These are phyloP conservation scores for Muntiacus muntjak DNA, from an alignment of 2,113 vertebrate genomes.

Conservation along the genomic window DNA sequence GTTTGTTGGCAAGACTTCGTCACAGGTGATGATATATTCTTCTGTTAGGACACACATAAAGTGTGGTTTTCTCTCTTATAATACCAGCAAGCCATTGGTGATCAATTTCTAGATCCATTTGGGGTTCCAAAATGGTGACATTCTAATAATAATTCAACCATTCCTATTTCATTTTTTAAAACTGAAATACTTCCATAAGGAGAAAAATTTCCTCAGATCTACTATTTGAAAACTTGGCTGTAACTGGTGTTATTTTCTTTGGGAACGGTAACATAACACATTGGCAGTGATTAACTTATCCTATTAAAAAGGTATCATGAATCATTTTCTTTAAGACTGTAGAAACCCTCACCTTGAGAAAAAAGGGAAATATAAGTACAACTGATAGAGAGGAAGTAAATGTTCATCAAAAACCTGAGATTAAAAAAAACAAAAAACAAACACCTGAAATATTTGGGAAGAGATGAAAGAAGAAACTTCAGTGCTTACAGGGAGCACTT, in stretches of 20 bases:
- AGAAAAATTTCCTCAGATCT: not conserved
- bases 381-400: not conserved
- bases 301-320: not conserved
- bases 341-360: not conserved
- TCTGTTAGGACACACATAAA: not conserved
- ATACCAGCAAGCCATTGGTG: not conserved
- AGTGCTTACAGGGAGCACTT: not conserved
- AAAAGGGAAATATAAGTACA: not conserved
- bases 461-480: constrained; percentile 24
- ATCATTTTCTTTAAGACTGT: not conserved
- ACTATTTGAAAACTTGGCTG: not conserved
- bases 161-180: not conserved
- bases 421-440: not conserved
- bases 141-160: not conserved
- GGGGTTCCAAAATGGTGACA: not conserved
- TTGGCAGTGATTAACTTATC: not conserved
- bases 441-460: not conserved
- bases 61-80: not conserved
- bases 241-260: not conserved
- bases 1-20: not conserved
- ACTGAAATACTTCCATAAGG: not conserved
- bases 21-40: not conserved
- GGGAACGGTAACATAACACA: not conserved
- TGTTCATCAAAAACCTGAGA: not conserved
- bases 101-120: not conserved